phyloP scores from a whole-genome alignment of 2,113 vertebrate species.

The Melierax canorus region DNA sequence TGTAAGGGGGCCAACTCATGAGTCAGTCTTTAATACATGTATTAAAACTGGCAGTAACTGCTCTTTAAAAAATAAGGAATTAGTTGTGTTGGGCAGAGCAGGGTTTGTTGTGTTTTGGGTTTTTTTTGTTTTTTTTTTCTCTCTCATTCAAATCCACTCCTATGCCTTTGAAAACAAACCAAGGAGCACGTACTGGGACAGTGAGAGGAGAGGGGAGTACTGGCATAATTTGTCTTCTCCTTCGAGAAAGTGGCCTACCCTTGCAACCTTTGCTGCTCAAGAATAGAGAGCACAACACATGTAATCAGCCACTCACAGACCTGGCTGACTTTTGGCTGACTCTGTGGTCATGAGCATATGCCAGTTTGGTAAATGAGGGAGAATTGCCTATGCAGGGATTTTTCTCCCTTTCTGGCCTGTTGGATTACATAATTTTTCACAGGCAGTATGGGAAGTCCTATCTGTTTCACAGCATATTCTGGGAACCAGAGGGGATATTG shows the following conservation, averaged over 20 bases:
- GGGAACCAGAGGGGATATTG: background rate
- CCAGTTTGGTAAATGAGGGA: background rate
- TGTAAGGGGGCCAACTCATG: background rate
- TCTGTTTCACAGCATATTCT: background rate
- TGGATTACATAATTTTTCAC: background rate
- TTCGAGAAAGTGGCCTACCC: background rate
- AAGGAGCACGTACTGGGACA: background rate
- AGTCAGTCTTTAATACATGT: background rate
- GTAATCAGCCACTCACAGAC: background rate
- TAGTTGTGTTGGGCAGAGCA: background rate
- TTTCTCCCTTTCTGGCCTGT: background rate
- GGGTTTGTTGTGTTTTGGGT: too few species aligned
- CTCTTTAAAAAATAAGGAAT: background rate
- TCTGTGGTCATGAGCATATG: background rate
- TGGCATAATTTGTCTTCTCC: background rate
- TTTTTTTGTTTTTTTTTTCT: background rate
- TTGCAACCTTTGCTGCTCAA: background rate
- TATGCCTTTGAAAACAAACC: background rate
- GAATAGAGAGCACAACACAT: background rate
- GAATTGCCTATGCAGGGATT: background rate
- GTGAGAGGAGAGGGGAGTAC: background rate
- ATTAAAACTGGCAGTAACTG: background rate
- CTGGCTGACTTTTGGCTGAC: background rate
- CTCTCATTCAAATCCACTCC: background rate
- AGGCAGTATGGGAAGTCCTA: background rate